A percentile compares a stretch with the other conserved stretches of the same genome.
Conservation (phyloP, 2,888 invertebrate genomes). For the Yponomeuta cagnagella region DNA sequence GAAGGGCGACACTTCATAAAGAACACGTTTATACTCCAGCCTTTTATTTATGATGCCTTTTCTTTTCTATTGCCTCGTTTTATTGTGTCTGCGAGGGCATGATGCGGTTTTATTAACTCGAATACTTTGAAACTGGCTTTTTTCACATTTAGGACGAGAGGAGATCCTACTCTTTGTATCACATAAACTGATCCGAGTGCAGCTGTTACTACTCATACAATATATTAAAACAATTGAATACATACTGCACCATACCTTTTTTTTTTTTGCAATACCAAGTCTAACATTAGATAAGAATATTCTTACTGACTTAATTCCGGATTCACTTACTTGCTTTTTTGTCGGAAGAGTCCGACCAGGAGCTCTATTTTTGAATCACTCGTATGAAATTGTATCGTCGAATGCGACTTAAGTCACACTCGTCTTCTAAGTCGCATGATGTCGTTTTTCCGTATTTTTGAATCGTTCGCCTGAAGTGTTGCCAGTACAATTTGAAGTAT, state of each 20-base stretch:
- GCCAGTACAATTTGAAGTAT: too few species aligned
- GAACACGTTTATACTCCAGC: constrained; percentile 71
- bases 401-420: too few species aligned
- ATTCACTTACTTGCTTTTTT: too few species aligned
- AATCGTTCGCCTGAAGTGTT: too few species aligned
- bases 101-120: constrained; percentile 48
- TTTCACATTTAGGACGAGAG: neutral
- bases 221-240: neutral
- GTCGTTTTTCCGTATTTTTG: too few species aligned
- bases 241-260: neutral
- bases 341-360: too few species aligned
- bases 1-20: constrained; percentile 65
- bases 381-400: too few species aligned
- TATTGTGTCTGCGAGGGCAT: constrained; percentile 52
- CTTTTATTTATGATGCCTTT: constrained; percentile 70
- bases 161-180: neutral
- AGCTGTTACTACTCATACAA: neutral
- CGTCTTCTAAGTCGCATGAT: too few species aligned
- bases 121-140: constrained; percentile 14
- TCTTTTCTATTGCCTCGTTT: constrained; percentile 61
- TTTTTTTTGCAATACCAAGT: too few species aligned
- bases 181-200: neutral
- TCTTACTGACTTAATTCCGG: too few species aligned
- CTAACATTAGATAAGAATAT: too few species aligned
- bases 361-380: too few species aligned